Base-by-base conservation (phyloP, 2,888 invertebrate genomes). In the Tachystola acroxantha region DNA sequence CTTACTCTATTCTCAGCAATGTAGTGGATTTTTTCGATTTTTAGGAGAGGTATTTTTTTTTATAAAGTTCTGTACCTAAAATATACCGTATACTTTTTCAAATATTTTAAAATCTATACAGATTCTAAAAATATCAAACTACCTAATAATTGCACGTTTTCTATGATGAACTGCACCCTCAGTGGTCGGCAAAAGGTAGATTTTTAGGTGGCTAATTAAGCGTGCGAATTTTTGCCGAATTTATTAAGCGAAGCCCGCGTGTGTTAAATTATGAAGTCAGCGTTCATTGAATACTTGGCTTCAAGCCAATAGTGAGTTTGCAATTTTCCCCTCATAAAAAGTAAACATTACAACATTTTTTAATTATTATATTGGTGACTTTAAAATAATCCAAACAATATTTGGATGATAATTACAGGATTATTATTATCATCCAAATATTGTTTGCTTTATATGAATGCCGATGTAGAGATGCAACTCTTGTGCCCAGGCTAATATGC, bases 261-360 rank as follows among this genome's bases (percentile, higher is more conserved):
- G 53, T 57, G 53, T 62, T 60, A 48, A 54, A 61, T 76, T 73
- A 73, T 77, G 61, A 67, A 72, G 63, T 61, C 59, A 62, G 59
- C 60, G 53, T 64, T 59, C 55, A 66, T 71, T 71, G 67, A 73
- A 49, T 49, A 44, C 33, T 60, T 82, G 81, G 84, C 65, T 14
- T 19, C 4, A 13, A 10, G 68, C 81, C 84, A 82, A 64, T 34
- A 50, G 36, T 55, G 52, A 63, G 57, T 51, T 68, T 66, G 64
- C 64, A 58, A 58, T 71, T 69, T 76, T 50, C 48, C 46, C 50
- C 7, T 47, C 42, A 43, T 56, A 52, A n/a, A n/a, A 53, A 53
- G 54, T 63, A 32, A 32, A 63, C 60, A 64, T 59, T 54, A 58
- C 47, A 58, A 49, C 42, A 54, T n/a, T 57, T 48, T 48, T 50